These are phyloP conservation scores for Theristicus caerulescens DNA, from an alignment of 2,113 vertebrate genomes.

Conservation along the genomic window DNA sequence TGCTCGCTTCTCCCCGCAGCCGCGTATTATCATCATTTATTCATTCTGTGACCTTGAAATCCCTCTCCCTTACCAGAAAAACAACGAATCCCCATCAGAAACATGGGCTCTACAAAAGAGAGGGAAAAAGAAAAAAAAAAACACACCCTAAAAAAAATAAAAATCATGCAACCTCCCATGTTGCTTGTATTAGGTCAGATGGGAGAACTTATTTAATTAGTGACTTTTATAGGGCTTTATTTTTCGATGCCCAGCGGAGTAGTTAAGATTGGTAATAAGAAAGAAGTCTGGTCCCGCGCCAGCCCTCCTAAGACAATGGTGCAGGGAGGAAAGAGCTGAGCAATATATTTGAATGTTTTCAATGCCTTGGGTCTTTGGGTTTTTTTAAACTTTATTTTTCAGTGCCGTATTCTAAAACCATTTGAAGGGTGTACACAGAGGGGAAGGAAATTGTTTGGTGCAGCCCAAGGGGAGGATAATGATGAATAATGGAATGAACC, in stretches of 20 bases:
- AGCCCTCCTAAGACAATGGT: constrained; percentile 49
- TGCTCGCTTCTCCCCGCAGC: not conserved
- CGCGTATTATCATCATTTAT: constrained; percentile 42
- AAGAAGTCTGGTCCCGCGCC: constrained; percentile 31
- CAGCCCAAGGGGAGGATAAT: not conserved
- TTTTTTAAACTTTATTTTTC: constrained; percentile 16
- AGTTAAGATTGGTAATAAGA: constrained; percentile 64
- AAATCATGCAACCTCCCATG: constrained; percentile 31
- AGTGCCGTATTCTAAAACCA: constrained; percentile 20
- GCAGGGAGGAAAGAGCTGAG: constrained; percentile 21
- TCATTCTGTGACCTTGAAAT: constrained; percentile 68
- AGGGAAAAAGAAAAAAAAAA: not conserved
- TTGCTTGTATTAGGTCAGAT: constrained; percentile 60
- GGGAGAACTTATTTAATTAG: constrained; percentile 68
- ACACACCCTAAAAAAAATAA: not conserved
- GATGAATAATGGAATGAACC: constrained; percentile 48
- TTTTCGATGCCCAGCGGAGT: constrained; percentile 56
- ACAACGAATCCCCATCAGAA: constrained; percentile 7
- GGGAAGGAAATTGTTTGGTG: constrained; percentile 51
- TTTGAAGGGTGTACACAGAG: constrained; percentile 13
- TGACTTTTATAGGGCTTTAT: constrained; percentile 66
- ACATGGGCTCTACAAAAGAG: constrained; percentile 9
- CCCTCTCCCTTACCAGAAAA: constrained; percentile 60
- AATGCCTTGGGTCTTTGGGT: constrained; percentile 23
- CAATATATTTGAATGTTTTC: constrained; percentile 47